These are phyloP conservation scores for Drosophila pruinosa DNA, from an alignment of 1,140 invertebrate genomes.

Conservation along the genomic window DNA sequence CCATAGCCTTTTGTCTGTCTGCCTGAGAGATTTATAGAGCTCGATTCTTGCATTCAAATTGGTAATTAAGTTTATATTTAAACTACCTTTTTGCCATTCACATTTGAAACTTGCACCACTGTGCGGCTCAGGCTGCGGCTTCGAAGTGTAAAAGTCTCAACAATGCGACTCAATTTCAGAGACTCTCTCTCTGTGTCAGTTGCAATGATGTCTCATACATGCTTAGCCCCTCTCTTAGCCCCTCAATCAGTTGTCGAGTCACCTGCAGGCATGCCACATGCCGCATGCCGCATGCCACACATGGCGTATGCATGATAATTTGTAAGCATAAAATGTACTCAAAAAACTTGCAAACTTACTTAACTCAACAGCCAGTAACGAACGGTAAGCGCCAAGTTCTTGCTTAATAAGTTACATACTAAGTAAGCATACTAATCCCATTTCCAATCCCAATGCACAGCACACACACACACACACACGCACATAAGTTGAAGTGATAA, in stretches of 20 bases:
- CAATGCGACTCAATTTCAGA: constrained; percentile 14
- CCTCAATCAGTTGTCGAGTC: background rate
- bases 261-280: constrained; percentile 10
- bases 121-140: too few species aligned
- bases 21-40: too few species aligned
- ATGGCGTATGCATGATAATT: constrained; percentile 40
- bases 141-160: constrained; percentile 1
- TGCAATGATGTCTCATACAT: background rate
- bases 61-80: too few species aligned
- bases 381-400: background rate
- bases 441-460: too few species aligned
- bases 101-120: constrained; percentile 8
- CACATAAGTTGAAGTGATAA: background rate
- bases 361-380: background rate
- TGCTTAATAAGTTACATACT: background rate
- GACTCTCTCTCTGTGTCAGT: background rate
- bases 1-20: too few species aligned
- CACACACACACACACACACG: too few species aligned
- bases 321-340: background rate
- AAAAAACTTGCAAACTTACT: background rate
- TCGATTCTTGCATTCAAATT: too few species aligned
- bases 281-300: too few species aligned
- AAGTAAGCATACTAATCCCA: background rate
- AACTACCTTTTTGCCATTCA: too few species aligned
- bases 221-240: background rate